Conservation (phyloP, 2,797 vertebrate species). For the Adrianichthys oophorus region DNA sequence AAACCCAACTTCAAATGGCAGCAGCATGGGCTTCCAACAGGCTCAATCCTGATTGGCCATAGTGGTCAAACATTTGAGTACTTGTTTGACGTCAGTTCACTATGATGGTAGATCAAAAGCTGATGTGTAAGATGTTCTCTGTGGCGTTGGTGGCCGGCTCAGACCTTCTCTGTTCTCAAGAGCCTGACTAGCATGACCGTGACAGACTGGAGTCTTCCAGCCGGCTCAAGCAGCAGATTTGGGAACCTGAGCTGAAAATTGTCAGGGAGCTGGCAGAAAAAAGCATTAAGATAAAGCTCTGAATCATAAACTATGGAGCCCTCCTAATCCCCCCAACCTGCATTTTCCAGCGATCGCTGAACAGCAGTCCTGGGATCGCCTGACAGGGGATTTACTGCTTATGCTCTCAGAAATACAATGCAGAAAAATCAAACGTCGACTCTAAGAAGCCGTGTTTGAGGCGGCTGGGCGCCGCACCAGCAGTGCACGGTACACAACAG, state of each 20-base stretch:
- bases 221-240: slow-evolving; percentile 48
- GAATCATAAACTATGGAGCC: slow-evolving; percentile 45
- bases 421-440: slow-evolving; percentile 67
- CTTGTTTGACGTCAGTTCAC: too few relatives aligned
- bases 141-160: too few relatives aligned
- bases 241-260: slow-evolving; percentile 42
- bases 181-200: too few relatives aligned
- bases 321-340: slow-evolving; percentile 66
- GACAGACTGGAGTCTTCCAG: slow-evolving; percentile 16
- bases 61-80: too few relatives aligned
- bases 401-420: slow-evolving; percentile 66
- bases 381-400: slow-evolving; percentile 65
- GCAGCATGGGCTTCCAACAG: too few relatives aligned
- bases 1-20: too few relatives aligned
- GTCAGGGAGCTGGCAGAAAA: slow-evolving; percentile 48
- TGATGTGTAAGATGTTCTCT: too few relatives aligned
- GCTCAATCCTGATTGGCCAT: too few relatives aligned
- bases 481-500: neutral
- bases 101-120: too few relatives aligned
- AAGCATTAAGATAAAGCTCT: slow-evolving; percentile 59
- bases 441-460: slow-evolving; percentile 69
- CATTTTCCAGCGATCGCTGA: slow-evolving; percentile 40
- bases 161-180: too few relatives aligned
- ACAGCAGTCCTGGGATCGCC: slow-evolving; percentile 45
- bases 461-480: slow-evolving; percentile 11